Base-by-base conservation (phyloP, 2,797 vertebrate genomes). In the Sphenodon punctatus region DNA sequence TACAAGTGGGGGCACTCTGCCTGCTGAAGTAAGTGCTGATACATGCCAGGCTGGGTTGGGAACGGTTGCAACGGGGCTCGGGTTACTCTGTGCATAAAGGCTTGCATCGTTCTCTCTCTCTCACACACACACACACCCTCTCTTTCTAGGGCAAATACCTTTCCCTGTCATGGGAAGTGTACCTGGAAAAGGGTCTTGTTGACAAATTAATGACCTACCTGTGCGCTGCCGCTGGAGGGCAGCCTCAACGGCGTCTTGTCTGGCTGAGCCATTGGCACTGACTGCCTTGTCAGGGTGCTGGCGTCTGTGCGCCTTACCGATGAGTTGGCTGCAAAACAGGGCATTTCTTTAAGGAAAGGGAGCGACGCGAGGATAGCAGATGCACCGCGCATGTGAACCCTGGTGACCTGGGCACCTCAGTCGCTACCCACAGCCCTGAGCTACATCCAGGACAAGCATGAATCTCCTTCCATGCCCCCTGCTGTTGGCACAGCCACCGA, bases 201-300 rank as follows among this genome's bases (percentile, higher is more conserved):
- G 0, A 1, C 5, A 0, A 3, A 30, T n/a, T n/a, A n/a, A n/a
- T n/a, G n/a, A 25, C 41, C 16, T 41, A 95, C 95, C 94, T 93
- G 95, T 15, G 88, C 0, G 69, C 92, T 92, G 60, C 94, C 90
- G 17, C 83, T 91, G 0, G 96, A 88, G 4, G 96, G 89, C 67
- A 96, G 94, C 89, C 96, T 95, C 90, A 95, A 89, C 4, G 94
- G 82, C 3, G 94, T 93, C 92, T 96, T 97, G 82, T 98, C 97
- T 0, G 23, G 75, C 7, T 87, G 94, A 13, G 87, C 96, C 1
- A 94, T 55, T 0, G 95, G 94, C 46, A 90, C 93, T 0, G 96
- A 87, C 1, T 96, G 96, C 86, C 95, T 95, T 11, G 97, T 97
- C 2, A 97, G 97, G 0, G 97, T 97, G 94, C 97, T 97, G 89